phyloP scores from a whole-genome alignment of 2,797 vertebrate species.

The Sebastes taczanowskii region DNA sequence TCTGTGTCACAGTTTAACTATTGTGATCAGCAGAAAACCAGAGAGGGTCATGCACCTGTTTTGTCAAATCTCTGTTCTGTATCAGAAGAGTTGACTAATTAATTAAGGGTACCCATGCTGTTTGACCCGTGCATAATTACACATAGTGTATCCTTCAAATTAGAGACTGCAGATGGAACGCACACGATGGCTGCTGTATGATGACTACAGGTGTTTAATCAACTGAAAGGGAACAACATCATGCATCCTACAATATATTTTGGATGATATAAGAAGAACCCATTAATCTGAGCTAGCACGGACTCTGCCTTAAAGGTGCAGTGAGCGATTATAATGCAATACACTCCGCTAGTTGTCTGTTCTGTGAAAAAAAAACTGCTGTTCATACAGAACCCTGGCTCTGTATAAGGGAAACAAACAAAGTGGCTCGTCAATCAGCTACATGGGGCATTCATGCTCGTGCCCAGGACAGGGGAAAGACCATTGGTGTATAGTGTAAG shows the following conservation, averaged over 20 bases:
- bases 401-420: background rate
- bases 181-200: constrained; percentile 2
- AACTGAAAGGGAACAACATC: background rate
- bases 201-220: constrained; percentile 6
- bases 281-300: background rate
- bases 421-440: background rate
- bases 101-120: constrained; percentile 15
- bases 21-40: background rate
- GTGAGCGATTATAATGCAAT: background rate
- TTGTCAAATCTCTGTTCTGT: constrained; percentile 8
- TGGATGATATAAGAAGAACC: background rate
- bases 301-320: background rate
- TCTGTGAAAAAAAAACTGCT: background rate
- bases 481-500: background rate
- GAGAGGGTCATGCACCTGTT: constrained; percentile 5
- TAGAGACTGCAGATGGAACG: constrained; percentile 10
- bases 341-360: background rate
- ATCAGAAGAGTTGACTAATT: constrained; percentile 16
- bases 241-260: background rate
- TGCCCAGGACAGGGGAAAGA: background rate
- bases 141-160: constrained; percentile 1
- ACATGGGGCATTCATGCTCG: background rate
- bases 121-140: constrained; percentile 24
- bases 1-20: background rate
- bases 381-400: background rate